Conservation (phyloP, 2,797 vertebrate genomes). For the Cyclopterus lumpus region DNA sequence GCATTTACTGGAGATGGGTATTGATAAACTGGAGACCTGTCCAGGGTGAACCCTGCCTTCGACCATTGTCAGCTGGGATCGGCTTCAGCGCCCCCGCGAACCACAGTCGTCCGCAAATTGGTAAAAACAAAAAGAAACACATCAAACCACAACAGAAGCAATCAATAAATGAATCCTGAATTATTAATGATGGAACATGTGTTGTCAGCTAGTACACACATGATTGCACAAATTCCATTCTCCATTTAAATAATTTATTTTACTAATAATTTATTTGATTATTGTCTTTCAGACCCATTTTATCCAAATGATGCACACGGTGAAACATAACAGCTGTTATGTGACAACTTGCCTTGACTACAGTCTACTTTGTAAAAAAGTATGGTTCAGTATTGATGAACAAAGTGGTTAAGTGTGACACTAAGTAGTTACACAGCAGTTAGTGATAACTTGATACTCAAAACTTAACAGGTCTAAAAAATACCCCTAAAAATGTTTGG, state of each 20-base stretch:
- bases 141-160: neutral
- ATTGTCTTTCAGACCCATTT: neutral
- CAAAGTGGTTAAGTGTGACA: neutral
- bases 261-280: neutral
- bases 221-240: neutral
- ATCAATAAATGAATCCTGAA: constrained; percentile 5
- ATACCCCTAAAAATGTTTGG: constrained; percentile 9
- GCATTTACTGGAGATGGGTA: neutral
- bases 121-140: neutral
- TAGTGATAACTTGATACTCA: neutral
- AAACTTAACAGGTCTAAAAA: constrained; percentile 15
- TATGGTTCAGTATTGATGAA: neutral
- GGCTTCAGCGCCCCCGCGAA: too few species aligned
- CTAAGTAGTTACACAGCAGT: neutral
- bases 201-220: neutral
- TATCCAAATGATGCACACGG: neutral
- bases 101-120: neutral
- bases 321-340: neutral
- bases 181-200: constrained; percentile 19
- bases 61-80: too few species aligned
- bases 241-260: constrained; percentile 1
- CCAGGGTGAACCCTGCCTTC: too few species aligned
- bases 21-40: too few species aligned
- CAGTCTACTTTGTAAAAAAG: neutral
- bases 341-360: neutral